Evolutionary conservation across 2,888 invertebrate genomes (phyloP), one percentile per base, ranked within the genome.

Genomic region (Malthinus flaveolus): DNA sequence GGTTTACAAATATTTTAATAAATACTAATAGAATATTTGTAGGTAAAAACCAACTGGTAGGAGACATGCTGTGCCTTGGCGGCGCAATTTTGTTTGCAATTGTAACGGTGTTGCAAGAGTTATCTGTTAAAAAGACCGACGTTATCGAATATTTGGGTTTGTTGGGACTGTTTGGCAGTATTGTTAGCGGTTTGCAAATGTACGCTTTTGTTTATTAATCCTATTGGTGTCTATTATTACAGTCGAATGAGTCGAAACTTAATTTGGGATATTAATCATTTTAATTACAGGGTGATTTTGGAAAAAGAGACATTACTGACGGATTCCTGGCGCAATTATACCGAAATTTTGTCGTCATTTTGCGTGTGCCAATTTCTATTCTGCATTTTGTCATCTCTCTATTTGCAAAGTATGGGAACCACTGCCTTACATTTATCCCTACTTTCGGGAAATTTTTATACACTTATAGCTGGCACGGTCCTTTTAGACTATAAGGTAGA

Each of bases 361-460:
- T 89, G 89, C 48, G 80, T 86, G 23, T 85, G 87, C 59, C 89
- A 93, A 78, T 90, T 90, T 57, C 77, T 87, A 67, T 88, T 91
- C 73, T 91, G 91, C 78, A 86, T 89, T 46, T 79, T 90, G 56
- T 88, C 91, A 68, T 88, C 91, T 37, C 82, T 88, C 10, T 88
- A 92, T 78, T 79, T 93, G 62, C 83, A 86, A 69, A 85, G 88
- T 69, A 90, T 91, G 8, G 90, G 91, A 8, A 89, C 93, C n/a
- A 88, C 93, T 45, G 85, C 90, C 67, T 81, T 92, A 74, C 94
- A 93, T 77, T 79, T 94, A 65, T 89, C 91, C 7, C 85, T 93
- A 58, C 79, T 94, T 54, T 91, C 93, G 0, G 86, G 93, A 1
- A 92, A 93, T 78, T 93, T 92, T 77, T 94, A 93, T 76, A 89